Evolutionary conservation across 1,140 invertebrate genomes (phyloP).

Genomic region (Cotesia vestalis): DNA sequence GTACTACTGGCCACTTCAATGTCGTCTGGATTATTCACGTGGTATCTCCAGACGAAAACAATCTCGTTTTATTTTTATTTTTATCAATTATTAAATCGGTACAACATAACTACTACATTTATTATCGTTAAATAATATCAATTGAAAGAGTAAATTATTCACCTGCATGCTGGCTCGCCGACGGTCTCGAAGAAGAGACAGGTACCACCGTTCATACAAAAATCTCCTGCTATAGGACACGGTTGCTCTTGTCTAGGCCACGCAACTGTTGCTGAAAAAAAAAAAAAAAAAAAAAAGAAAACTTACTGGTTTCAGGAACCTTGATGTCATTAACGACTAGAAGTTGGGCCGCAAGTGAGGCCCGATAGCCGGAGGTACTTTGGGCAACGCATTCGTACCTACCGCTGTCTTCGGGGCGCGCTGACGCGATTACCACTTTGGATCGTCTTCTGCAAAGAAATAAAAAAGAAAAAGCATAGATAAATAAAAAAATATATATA

Average conservation of each 20-base stretch:
- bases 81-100: too few relatives aligned
- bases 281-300: conserved; percentile 12
- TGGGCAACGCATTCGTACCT: conserved; percentile 78
- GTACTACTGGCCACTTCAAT: conserved; percentile 12
- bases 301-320: conserved; percentile 68
- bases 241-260: conserved; percentile 71
- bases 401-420: conserved; percentile 75
- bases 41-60: conserved; percentile 13
- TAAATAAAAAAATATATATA: neutral
- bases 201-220: conserved; percentile 83
- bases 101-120: too few relatives aligned
- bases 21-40: conserved; percentile 14
- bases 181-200: conserved; percentile 82
- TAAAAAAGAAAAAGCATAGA: neutral
- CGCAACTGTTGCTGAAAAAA: conserved; percentile 66
- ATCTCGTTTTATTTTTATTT: conserved; percentile 24
- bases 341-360: conserved; percentile 68
- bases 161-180: conserved; percentile 83
- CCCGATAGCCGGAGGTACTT: conserved; percentile 68
- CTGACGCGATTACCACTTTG: conserved; percentile 77
- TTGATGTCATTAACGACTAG: conserved; percentile 68
- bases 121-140: too few relatives aligned
- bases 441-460: conserved; percentile 74
- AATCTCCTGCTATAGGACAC: conserved; percentile 73
- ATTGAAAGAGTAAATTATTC: conserved; percentile 60